Evolutionary conservation across 1,140 invertebrate species (phyloP).

Genomic region (Drosophila kanapiae): DNA sequence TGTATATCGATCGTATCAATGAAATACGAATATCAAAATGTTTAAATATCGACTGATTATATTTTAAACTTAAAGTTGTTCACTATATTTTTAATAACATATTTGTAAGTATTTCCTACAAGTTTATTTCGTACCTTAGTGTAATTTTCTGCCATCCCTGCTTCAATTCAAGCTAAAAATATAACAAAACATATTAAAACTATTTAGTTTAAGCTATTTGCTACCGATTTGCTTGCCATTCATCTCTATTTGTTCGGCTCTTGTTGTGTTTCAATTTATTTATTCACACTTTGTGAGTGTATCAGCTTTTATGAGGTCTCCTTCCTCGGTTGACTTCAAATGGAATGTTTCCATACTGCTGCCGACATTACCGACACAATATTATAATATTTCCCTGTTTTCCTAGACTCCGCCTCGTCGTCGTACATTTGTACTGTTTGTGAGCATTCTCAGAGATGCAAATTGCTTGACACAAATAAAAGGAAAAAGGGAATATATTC

Average conservation of each 20-base stretch:
- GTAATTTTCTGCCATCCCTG: too few relatives aligned
- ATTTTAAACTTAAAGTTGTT: too few relatives aligned
- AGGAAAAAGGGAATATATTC: conserved; percentile 5
- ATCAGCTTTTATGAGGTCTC: conserved; percentile 22
- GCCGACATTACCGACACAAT: conserved; percentile 27
- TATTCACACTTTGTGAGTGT: conserved; percentile 15
- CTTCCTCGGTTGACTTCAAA: neutral
- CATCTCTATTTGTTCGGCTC: too few relatives aligned
- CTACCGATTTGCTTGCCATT: too few relatives aligned
- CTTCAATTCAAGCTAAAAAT: neutral
- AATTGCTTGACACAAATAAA: conserved; percentile 67
- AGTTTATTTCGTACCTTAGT: too few relatives aligned
- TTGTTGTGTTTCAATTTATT: conserved; percentile 1
- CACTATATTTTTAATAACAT: too few relatives aligned
- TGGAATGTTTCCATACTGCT: conserved; percentile 19
- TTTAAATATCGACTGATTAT: too few relatives aligned
- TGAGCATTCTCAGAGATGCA: conserved; percentile 55
- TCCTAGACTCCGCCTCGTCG: neutral
- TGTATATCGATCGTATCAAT: too few relatives aligned
- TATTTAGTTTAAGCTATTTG: too few relatives aligned
- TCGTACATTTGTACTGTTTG: conserved; percentile 25
- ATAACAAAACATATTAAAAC: neutral
- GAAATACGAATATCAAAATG: too few relatives aligned
- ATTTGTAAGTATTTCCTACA: too few relatives aligned
- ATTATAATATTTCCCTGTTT: conserved; percentile 51